Evolutionary conservation across 2,797 vertebrate genomes (phyloP).

Genomic region (Eutrigla gurnardus): DNA sequence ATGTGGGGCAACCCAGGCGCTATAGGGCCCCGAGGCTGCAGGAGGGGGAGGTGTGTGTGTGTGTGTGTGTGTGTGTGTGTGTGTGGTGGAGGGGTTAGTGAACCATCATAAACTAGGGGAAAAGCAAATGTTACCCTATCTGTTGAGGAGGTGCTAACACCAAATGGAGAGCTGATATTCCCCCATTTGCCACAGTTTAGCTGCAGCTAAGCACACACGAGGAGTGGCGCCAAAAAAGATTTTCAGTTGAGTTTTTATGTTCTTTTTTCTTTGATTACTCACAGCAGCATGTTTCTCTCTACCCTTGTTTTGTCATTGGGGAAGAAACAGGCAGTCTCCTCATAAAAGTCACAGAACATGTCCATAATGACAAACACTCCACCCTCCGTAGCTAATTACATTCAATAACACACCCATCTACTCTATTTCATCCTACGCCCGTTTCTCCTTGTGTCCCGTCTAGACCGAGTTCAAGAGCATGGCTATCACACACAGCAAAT

Average conservation of each 20-base stretch:
- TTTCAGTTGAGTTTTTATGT: background rate
- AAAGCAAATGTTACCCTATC: slow-evolving; percentile 71
- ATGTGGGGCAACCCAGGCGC: slow-evolving; percentile 57
- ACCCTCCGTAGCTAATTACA: slow-evolving; percentile 50
- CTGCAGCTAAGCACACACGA: slow-evolving; percentile 52
- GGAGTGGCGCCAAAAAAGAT: slow-evolving; percentile 19
- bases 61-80: slow-evolving; percentile 41
- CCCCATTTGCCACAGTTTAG: slow-evolving; percentile 74
- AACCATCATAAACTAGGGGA: slow-evolving; percentile 70
- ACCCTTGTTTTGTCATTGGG: slow-evolving; percentile 18
- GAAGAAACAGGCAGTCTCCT: slow-evolving; percentile 25
- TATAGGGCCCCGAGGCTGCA: slow-evolving; percentile 44
- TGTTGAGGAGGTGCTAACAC: slow-evolving; percentile 56
- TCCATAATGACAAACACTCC: slow-evolving; percentile 63
- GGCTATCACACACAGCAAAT: slow-evolving; percentile 69
- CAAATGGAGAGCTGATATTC: slow-evolving; percentile 79
- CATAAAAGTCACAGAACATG: slow-evolving; percentile 49
- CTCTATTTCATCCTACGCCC: slow-evolving; percentile 54
- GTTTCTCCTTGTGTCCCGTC: slow-evolving; percentile 65
- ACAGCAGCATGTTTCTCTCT: slow-evolving; percentile 1
- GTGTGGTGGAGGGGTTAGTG: slow-evolving; percentile 56
- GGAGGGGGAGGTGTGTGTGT: slow-evolving; percentile 39
- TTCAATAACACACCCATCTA: slow-evolving; percentile 57
- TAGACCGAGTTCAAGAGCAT: slow-evolving; percentile 78
- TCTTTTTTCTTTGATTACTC: slow-evolving; percentile 18